Conservation (phyloP, 2,797 vertebrate genomes). For the Odontamblyopus rebecca region DNA sequence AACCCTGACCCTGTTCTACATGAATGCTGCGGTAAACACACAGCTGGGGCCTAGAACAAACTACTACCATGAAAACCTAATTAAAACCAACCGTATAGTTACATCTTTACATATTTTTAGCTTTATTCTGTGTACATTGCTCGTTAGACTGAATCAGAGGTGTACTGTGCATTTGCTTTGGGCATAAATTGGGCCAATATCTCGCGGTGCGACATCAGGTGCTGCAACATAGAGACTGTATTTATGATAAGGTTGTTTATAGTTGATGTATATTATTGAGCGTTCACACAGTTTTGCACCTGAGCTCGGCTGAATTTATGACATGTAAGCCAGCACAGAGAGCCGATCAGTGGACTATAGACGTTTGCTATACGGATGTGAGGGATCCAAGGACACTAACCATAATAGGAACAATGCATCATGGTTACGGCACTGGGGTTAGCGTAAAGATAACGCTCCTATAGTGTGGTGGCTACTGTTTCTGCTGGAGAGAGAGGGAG, state of each 20-base stretch:
- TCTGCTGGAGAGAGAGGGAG: not conserved
- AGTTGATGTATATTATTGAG: conserved; percentile 12
- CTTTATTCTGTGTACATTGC: not conserved
- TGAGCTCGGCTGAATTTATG: conserved; percentile 49
- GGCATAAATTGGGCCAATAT: conserved; percentile 27
- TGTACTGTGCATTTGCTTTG: not conserved
- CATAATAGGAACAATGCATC: conserved; percentile 55
- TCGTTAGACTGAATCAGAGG: not conserved
- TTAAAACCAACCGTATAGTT: conserved; percentile 12
- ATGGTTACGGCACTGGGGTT: conserved; percentile 34
- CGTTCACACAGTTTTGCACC: conserved; percentile 10
- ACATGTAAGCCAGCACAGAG: conserved; percentile 36
- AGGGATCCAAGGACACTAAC: conserved; percentile 47
- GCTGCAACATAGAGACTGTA: not conserved
- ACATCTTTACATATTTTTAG: not conserved
- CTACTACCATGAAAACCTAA: conserved; percentile 22
- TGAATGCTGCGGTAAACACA: conserved; percentile 25
- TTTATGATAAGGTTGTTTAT: conserved; percentile 20
- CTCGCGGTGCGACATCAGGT: not conserved
- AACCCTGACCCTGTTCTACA: conserved; percentile 37
- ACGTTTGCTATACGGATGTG: conserved; percentile 9
- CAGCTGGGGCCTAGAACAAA: conserved; percentile 50
- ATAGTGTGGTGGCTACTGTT: conserved; percentile 5
- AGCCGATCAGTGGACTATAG: conserved; percentile 46
- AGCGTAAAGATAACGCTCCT: conserved; percentile 14